Evolutionary conservation across 2,113 vertebrate genomes (phyloP), one percentile per base, ranked within the genome.

Genomic region (Labeo rohita): DNA sequence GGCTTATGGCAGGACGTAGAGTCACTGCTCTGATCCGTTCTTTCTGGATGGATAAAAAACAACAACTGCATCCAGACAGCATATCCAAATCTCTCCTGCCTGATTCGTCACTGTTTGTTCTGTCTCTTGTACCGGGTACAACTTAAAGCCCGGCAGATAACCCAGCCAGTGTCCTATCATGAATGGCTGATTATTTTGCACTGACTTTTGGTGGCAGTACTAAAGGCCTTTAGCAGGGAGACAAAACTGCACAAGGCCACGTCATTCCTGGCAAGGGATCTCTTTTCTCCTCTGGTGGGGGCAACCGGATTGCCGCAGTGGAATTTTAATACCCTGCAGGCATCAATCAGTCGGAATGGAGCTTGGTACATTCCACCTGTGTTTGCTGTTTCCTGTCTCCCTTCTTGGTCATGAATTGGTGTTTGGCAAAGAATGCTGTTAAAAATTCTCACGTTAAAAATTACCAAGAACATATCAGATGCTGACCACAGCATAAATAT

Each of bases 251-350:
- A 89, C 61, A 52, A 50, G 78, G 79, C 78, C 85, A 83, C 83
- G 63, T 89, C 85, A 85, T 87, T 83, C 73, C 86, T 89, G 85
- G 85, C 85, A 78, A 87, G 63, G 45, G 21, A 78, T 80, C 50
- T 78, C 15, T 54, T 54, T 73, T 84, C 59, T 59, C 75, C 88
- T 85, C 66, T 47, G 83, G 86, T 59, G 83, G 88, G 84, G 86
- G 70, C 36, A 68, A 86, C 43, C 50, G 49, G 76, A 76, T 63
- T 80, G 87, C 84, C 59, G 86, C 87, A 84, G 87, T 87, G 89
- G 83, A 89, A 88, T 89, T 89, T 88, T 89, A 91, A 91, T 90
- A 87, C 85, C 88, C 83, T 85, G 59, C 45, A 43, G 80, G 80
- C 86, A 85, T 85, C 85, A 88, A 84, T 90, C 89, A 89, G 83